Evolutionary conservation across 1,140 invertebrate genomes (phyloP), one percentile per base, ranked within the genome.

Genomic region (Copidosoma floridanum): DNA sequence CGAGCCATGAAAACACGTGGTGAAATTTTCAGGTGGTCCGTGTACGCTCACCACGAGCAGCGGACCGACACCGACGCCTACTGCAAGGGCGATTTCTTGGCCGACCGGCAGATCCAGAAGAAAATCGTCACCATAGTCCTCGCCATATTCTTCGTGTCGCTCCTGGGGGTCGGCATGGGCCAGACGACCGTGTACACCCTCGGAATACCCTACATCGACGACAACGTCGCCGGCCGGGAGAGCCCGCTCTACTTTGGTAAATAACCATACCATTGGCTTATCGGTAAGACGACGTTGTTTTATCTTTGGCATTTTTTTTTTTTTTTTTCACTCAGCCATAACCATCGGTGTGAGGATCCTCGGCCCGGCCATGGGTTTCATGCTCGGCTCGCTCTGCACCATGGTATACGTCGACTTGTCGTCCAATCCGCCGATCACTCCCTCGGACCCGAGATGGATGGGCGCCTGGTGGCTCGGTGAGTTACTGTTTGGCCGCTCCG

Each of bases 191-290:
- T 95, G n/a, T 90, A 92, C 62, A 94, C 92, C 3, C 81, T 95
- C n/a, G 93, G 93, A 4, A 95, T 96, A 70, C 93, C 94, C 1
- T 96, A 94, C 71, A 93, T 96, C 44, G 94, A 95, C 68, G 94
- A 96, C 78, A 96, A 95, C 79, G 93, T 95, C 24, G 90, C 91
- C 61, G 93, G 89, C 76, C 86, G 90, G 72, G 92, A 95, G 74
- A 94, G 92, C 44, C 93, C 94, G n/a, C 84, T 95, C 60, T 96
- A 96, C 80, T 94, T 95, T 79, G 90, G 90, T 92, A 78, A 88
- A 83, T 82, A 12, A 12, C 18, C 7, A 41, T 41, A 41, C 18
- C 10, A 56, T 3, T 26, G 26, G 29, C 47, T 24, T 48, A 32
- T 32, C 29, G 12, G 12, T 32, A 6, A 12, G 29, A 12, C 29